A percentile compares a stretch with the other conserved stretches of the same genome.
phyloP scores from a whole-genome alignment of 2,888 invertebrate genomes.

The Torymus auratus region DNA sequence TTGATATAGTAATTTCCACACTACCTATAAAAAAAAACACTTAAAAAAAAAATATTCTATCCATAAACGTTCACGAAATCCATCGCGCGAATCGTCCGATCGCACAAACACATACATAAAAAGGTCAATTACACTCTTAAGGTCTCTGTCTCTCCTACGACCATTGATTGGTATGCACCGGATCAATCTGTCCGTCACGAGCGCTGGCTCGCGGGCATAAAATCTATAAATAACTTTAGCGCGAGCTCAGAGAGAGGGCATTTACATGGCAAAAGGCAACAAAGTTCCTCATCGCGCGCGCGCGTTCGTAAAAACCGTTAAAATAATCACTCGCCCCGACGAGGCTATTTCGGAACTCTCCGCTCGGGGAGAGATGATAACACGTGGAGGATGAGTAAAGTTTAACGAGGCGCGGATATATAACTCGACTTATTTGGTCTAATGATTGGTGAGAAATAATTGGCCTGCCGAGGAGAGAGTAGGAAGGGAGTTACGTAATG shows the following conservation, averaged over 20 bases:
- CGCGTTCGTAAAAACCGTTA: neutral
- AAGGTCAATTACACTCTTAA: too few relatives aligned
- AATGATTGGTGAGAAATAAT: constrained; percentile 5
- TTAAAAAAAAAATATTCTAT: too few relatives aligned
- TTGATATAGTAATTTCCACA: too few relatives aligned
- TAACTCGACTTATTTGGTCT: neutral
- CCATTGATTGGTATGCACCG: constrained; percentile 14
- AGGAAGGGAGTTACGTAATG: too few relatives aligned
- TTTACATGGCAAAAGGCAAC: neutral
- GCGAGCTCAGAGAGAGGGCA: too few relatives aligned
- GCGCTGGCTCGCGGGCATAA: neutral
- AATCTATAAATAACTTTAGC: constrained; percentile 15
- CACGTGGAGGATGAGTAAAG: neutral
- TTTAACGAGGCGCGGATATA: neutral
- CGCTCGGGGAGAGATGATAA: too few relatives aligned
- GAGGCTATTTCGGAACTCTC: too few relatives aligned
- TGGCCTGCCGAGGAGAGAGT: neutral
- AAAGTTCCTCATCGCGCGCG: neutral
- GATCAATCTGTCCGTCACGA: constrained; percentile 10
- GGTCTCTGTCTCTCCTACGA: constrained; percentile 37
- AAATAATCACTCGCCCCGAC: too few relatives aligned
- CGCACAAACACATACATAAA: too few relatives aligned
- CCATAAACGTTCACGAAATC: too few relatives aligned
- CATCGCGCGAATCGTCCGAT: too few relatives aligned
- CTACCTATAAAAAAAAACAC: too few relatives aligned